phyloP scores from a whole-genome alignment of 1,140 invertebrate species.

The Pseudomyrmex gracilis region DNA sequence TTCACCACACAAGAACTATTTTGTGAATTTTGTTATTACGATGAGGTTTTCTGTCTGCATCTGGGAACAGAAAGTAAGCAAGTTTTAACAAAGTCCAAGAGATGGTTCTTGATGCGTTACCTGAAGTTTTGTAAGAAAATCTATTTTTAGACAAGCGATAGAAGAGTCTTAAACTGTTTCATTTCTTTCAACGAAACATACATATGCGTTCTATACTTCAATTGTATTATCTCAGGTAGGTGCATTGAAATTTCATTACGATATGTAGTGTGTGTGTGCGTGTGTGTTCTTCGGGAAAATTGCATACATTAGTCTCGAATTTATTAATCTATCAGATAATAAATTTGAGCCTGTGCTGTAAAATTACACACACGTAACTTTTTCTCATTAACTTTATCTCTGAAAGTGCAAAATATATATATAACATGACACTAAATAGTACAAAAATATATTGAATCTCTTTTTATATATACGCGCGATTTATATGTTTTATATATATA shows the following conservation, averaged over 20 bases:
- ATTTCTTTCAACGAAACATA: conserved; percentile 23
- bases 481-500: conserved; percentile 4
- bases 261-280: not conserved
- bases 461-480: not conserved
- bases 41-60: no score
- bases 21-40: not conserved
- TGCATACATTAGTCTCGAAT: conserved; percentile 10
- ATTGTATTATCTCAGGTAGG: conserved; percentile 13
- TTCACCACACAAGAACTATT: conserved; percentile 1
- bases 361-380: not conserved
- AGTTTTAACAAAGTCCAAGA: conserved; percentile 15
- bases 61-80: not conserved
- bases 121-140: no score
- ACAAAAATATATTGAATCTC: conserved; percentile 38
- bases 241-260: conserved; percentile 30
- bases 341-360: no score
- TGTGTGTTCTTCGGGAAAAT: conserved; percentile 5
- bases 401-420: not conserved
- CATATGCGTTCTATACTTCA: not conserved
- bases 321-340: conserved; percentile 14
- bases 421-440: conserved; percentile 35
- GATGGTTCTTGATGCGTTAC: conserved; percentile 3
- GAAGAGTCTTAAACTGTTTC: not conserved
- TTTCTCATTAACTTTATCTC: conserved; percentile 13
- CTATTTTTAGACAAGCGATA: not conserved